These are phyloP conservation scores for Schizopygopsis pylzovi DNA, from an alignment of 2,797 vertebrate species.

Conservation along the genomic window DNA sequence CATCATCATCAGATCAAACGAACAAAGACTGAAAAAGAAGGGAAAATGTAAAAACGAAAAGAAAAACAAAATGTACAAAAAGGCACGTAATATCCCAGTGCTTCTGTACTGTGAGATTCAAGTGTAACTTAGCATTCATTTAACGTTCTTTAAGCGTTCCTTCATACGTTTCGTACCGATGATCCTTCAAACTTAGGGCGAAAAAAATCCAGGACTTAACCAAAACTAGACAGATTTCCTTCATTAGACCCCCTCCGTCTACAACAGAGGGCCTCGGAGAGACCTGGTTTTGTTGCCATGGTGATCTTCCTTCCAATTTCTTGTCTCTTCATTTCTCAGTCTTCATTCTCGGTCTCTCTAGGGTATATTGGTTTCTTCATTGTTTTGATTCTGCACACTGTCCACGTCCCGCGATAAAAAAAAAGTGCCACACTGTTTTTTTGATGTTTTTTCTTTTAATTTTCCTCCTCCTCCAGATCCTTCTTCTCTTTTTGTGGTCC, in stretches of 20 bases:
- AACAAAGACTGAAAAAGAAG: conserved; percentile 65
- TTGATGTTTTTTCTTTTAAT: conserved; percentile 47
- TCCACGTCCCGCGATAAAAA: conserved; percentile 80
- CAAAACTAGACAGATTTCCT: conserved; percentile 85
- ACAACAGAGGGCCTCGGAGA: conserved; percentile 52
- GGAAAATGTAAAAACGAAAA: conserved; percentile 62
- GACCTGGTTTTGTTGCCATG: conserved; percentile 59
- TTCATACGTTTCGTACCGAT: conserved; percentile 70
- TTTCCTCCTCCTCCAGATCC: conserved; percentile 46
- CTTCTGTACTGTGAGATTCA: conserved; percentile 99
- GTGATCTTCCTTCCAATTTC: conserved; percentile 52
- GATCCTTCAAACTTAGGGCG: conserved; percentile 82
- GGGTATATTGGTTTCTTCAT: conserved; percentile 82
- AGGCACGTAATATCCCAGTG: conserved; percentile 99
- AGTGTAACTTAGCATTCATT: conserved; percentile 92
- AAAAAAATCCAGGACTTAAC: conserved; percentile 76
- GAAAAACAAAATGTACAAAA: conserved; percentile 96
- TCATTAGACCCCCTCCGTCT: conserved; percentile 68
- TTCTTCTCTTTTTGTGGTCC: conserved; percentile 35
- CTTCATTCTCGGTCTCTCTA: conserved; percentile 67
- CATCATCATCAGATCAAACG: conserved; percentile 77
- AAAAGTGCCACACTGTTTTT: conserved; percentile 72
- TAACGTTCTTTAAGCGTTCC: conserved; percentile 58
- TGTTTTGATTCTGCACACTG: conserved; percentile 83
- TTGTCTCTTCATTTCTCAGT: conserved; percentile 69